Base-by-base conservation (phyloP, 2,888 invertebrate genomes). In the Pemphredon lugubris region DNA sequence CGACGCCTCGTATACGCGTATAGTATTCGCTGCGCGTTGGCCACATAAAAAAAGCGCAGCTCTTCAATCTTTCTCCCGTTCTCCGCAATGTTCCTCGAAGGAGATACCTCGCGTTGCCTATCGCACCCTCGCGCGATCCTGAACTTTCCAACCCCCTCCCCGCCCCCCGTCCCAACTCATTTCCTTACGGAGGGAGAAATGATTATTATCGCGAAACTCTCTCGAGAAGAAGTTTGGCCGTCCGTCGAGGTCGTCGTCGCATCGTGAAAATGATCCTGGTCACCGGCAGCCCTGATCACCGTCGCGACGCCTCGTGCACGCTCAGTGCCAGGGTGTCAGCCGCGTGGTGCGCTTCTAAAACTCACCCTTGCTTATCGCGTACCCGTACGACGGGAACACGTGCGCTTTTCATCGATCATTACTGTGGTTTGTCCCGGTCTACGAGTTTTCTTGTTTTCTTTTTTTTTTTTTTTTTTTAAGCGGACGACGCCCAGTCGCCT, bases 231-330 rank as follows among this genome's bases (percentile, higher is more conserved):
- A n/a, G n/a, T n/a, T n/a, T n/a, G n/a, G n/a, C n/a, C n/a, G n/a
- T n/a, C n/a, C n/a, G n/a, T n/a, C n/a, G n/a, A n/a, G n/a, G n/a
- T n/a, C n/a, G n/a, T n/a, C n/a, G n/a, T 18, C 2, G 16, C 14
- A 16, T 5, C 16, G 18, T 39, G 64, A 58, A 18, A 44, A 23
- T 44, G 21, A 26, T n/a, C 16, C 42, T 21, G 51, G 55, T 45
- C 60, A 59, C 44, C 37, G 30, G 47, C 79, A 61, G 42, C 75
- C 60, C 68, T 78, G 79, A 73, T 53, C 55, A 77, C 66, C 71
- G 78, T 78, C 68, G 79, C 71, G 79, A 75, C 64, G 78, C 75
- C 63, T 73, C 74, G 74, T 73, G 69, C 60, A 73, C 70, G 71
- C 5, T 71, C 78, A 78, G 79, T 75, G 72, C 75, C 58, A 64